Conservation (phyloP, 2,888 invertebrate species). For the Nysson spinosus region DNA sequence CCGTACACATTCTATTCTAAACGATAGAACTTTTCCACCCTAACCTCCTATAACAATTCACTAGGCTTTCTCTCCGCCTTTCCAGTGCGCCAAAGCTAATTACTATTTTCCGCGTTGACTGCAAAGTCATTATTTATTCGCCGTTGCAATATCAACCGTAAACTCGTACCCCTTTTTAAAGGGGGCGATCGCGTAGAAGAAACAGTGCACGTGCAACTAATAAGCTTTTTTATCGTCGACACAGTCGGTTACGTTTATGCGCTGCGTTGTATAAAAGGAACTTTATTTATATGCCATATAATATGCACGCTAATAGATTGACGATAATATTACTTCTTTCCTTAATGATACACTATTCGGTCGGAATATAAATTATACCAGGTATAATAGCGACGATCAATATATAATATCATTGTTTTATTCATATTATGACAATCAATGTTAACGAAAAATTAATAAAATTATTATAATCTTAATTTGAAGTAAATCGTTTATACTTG, state of each 20-base stretch:
- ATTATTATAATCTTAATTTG: too few relatives aligned
- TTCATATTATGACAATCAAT: too few relatives aligned
- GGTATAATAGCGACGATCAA: too few relatives aligned
- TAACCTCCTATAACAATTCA: constrained; percentile 17
- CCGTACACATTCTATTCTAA: constrained; percentile 18
- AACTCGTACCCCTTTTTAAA: constrained; percentile 35
- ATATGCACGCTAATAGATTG: too few relatives aligned
- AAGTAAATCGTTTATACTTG: too few relatives aligned
- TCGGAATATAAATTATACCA: too few relatives aligned
- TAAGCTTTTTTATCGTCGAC: constrained; percentile 52
- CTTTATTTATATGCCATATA: constrained; percentile 39
- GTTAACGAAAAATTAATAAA: too few relatives aligned
- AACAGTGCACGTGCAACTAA: constrained; percentile 54
- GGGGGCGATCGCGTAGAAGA: constrained; percentile 34
- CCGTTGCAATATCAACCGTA: constrained; percentile 38
- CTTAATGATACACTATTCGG: too few relatives aligned
- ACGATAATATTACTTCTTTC: too few relatives aligned
- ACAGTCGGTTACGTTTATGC: constrained; percentile 43
- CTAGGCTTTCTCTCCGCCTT: constrained; percentile 27
- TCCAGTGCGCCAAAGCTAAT: constrained; percentile 57
- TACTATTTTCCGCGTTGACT: constrained; percentile 48
- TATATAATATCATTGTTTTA: too few relatives aligned
- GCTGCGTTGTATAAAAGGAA: constrained; percentile 8
- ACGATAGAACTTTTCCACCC: constrained; percentile 21
- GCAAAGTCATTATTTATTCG: constrained; percentile 52